Conservation (phyloP, 2,113 vertebrate genomes). For the Notiomystis cincta region DNA sequence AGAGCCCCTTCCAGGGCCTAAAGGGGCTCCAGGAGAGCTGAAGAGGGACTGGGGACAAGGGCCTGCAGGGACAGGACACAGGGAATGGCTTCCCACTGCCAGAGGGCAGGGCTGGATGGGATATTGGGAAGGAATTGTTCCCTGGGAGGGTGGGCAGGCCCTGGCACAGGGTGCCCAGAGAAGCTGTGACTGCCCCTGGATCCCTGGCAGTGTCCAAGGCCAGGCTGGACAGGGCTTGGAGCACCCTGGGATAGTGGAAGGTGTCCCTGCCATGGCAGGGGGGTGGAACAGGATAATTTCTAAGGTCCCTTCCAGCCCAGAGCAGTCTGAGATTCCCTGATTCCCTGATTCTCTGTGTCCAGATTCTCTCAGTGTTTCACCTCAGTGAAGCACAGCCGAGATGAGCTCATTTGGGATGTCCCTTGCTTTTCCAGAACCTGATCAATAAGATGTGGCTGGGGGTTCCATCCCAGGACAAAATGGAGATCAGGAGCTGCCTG, state of each 20-base stretch:
- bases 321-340: accelerated
- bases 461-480: slow-evolving; percentile 93
- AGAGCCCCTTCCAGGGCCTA: accelerated
- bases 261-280: not conserved
- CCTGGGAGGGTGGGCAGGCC: not conserved
- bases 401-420: not conserved
- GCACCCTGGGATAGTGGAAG: accelerated
- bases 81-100: not conserved
- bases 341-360: too few species aligned
- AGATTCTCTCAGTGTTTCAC: not conserved
- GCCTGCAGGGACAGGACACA: not conserved
- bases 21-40: not conserved
- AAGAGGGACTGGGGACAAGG: not conserved
- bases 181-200: not conserved
- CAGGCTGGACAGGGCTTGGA: accelerated
- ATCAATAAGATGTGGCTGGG: slow-evolving; percentile 99
- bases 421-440: slow-evolving; percentile 82
- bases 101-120: not conserved
- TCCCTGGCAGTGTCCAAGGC: not conserved
- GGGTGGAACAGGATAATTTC: accelerated
- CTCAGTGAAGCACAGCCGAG: accelerated
- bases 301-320: not conserved
- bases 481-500: slow-evolving; percentile 94
- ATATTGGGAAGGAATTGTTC: not conserved
- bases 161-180: not conserved